A percentile compares a stretch with the other conserved stretches of the same genome.
phyloP scores from a whole-genome alignment of 1,140 invertebrate genomes.

The Muscidifurax raptorellus region DNA sequence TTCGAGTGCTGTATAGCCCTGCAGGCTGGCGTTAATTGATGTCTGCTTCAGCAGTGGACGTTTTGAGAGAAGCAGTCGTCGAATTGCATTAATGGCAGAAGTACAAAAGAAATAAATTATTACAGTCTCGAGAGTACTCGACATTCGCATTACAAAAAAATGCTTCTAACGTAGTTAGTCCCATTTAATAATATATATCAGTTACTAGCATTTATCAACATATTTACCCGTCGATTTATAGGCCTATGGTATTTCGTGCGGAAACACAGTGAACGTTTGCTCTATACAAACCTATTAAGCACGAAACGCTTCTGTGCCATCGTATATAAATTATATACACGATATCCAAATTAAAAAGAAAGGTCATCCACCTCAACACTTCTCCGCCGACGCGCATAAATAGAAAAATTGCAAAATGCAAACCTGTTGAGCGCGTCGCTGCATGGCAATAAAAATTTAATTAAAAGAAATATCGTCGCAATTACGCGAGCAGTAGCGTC shows the following conservation, averaged over 20 bases:
- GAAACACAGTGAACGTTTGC: too few species aligned
- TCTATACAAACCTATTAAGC: too few species aligned
- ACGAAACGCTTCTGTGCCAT: too few species aligned
- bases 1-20: not conserved
- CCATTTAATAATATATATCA: too few species aligned
- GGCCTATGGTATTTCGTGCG: too few species aligned
- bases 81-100: not conserved
- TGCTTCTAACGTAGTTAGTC: too few species aligned
- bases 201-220: too few species aligned
- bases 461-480: conserved; percentile 38
- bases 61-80: not conserved
- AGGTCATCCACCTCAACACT: not conserved
- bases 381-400: not conserved
- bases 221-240: too few species aligned
- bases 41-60: not conserved
- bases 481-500: conserved; percentile 21
- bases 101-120: not conserved
- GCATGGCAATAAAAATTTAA: conserved; percentile 40
- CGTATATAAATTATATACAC: too few species aligned
- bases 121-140: too few species aligned
- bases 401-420: not conserved
- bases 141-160: too few species aligned
- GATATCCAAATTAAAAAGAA: not conserved
- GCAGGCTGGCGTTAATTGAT: not conserved
- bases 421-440: conserved; percentile 35